Conservation (phyloP, 2,888 invertebrate genomes). For the Metacarcinus magister region DNA sequence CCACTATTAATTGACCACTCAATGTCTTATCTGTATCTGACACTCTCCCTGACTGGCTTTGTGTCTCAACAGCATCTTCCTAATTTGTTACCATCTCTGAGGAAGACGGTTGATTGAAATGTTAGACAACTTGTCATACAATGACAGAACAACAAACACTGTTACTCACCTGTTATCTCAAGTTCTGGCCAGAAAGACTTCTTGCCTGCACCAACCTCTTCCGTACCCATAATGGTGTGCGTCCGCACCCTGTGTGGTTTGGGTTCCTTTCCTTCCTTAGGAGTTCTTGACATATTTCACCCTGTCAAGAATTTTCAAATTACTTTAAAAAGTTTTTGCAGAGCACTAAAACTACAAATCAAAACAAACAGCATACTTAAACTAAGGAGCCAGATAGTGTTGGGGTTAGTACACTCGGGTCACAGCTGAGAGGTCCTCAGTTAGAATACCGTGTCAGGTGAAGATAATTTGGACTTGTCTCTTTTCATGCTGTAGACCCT, state of each 20-base stretch:
- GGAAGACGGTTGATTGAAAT: too few species aligned
- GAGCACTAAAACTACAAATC: neutral
- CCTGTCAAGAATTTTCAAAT: slow-evolving; percentile 87
- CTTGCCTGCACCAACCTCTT: slow-evolving; percentile 90
- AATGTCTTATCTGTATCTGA: too few species aligned
- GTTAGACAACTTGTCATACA: neutral
- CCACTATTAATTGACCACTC: too few species aligned
- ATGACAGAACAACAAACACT: neutral
- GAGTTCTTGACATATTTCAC: slow-evolving; percentile 81
- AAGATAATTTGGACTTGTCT: too few species aligned
- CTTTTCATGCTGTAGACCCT: too few species aligned
- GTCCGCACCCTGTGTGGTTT: slow-evolving; percentile 78
- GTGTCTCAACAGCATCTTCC: too few species aligned
- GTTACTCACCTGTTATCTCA: slow-evolving; percentile 90
- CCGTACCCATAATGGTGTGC: slow-evolving; percentile 79
- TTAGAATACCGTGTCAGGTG: neutral
- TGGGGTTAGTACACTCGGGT: too few species aligned
- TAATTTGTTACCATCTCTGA: too few species aligned
- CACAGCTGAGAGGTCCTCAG: too few species aligned
- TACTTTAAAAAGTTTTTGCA: slow-evolving; percentile 92
- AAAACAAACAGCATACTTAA: too few species aligned
- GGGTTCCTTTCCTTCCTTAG: slow-evolving; percentile 80
- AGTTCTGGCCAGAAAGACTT: slow-evolving; percentile 96
- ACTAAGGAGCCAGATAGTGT: neutral
- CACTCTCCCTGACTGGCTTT: too few species aligned